phyloP scores from a whole-genome alignment of 2,797 vertebrate genomes.

The Furcifer pardalis region DNA sequence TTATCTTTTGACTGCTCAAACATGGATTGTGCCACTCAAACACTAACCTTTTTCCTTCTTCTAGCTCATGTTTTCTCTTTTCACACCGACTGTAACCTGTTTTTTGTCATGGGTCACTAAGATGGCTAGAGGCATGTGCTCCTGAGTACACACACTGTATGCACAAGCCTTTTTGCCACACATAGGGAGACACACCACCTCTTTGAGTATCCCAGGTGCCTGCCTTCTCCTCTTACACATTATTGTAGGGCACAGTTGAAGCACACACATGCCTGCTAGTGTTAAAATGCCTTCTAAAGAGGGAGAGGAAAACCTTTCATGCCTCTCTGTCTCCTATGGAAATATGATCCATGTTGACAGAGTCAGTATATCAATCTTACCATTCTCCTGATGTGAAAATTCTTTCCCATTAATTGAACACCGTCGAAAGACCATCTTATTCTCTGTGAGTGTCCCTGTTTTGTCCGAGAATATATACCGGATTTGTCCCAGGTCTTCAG shows the following conservation, averaged over 20 bases:
- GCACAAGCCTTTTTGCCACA: background rate
- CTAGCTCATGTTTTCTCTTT: too few species aligned
- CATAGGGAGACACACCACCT: background rate
- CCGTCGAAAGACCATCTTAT: slow-evolving; percentile 96
- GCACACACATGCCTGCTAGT: background rate
- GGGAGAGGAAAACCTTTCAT: background rate
- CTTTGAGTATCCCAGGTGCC: background rate
- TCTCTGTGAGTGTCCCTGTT: slow-evolving; percentile 96
- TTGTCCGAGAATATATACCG: slow-evolving; percentile 96
- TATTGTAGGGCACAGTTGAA: background rate
- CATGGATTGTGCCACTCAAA: too few species aligned
- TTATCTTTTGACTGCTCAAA: too few species aligned
- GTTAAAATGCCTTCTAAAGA: background rate
- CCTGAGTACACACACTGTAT: too few species aligned
- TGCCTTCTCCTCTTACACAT: background rate
- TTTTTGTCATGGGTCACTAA: too few species aligned
- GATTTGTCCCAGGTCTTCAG: slow-evolving; percentile 96
- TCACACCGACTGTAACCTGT: too few species aligned
- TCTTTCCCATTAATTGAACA: slow-evolving; percentile 90
- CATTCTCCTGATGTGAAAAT: slow-evolving; percentile 92
- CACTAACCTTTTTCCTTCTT: too few species aligned
- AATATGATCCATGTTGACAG: background rate
- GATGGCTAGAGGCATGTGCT: background rate
- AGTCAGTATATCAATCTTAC: slow-evolving; percentile 66
- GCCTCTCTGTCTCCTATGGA: background rate